Base-by-base conservation (phyloP, 2,888 invertebrate genomes). In the Tinea pellionella region DNA sequence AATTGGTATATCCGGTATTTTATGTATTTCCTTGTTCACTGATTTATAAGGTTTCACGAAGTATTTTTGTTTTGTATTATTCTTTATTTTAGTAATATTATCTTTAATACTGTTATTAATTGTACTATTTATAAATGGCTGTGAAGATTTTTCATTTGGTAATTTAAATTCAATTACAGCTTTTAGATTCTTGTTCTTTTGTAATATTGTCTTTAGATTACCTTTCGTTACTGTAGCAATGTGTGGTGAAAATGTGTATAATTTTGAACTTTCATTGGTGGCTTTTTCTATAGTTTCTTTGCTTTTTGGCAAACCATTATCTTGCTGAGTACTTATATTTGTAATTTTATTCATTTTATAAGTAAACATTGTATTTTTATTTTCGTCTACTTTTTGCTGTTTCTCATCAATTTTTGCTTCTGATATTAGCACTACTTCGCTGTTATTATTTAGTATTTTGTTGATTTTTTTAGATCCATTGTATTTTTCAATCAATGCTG, bases 11-110 rank as follows among this genome's bases (percentile, higher is more conserved):
- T 77, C 66, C 12, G 88, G 88, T 67, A 85, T 74, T 72, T 87
- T 85, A 61, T 88, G 87, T 63, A 88, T 88, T 71, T 88, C 88
- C 67, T 84, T 87, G 64, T 88, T 88, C 42, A 88, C 81, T 0
- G 88, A 88, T 66, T 88, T 88, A 51, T 86, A 67, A 24, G 74
- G 66, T 69, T 84, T 84, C 1, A 69, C 61, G 47, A 67, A 64
- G 60, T 71, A 69, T 65, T 78, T 81, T 47, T 78, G 74, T 3
- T 68, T 62, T 2, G 63, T 59, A 13, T 65, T 55, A 15, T 64
- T 63, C 69, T 77, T 80, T 61, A 71, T 69, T 67, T 75, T 80
- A 4, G 78, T 78, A 65, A 78, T 77, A 51, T 76, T 78, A 15
- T 70, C 70, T 61, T 72, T 66, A 1, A 64, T 60, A 19, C 51